Evolutionary conservation across 1,140 invertebrate genomes (phyloP).

Genomic region (Physella acuta): DNA sequence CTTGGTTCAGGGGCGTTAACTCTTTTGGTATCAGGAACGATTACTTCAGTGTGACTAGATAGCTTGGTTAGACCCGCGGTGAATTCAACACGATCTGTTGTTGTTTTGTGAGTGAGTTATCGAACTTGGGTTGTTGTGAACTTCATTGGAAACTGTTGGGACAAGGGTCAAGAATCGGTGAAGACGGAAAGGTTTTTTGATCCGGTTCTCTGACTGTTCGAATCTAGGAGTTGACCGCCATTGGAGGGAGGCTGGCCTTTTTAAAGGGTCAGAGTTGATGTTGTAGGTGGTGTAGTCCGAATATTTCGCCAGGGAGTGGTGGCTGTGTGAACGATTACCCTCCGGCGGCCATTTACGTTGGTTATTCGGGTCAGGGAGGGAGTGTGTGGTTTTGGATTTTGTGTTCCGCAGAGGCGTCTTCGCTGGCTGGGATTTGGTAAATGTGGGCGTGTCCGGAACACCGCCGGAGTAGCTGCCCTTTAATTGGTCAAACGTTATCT

Average conservation of each 20-base stretch:
- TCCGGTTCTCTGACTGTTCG: neutral
- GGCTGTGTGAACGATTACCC: neutral
- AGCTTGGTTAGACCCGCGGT: no score
- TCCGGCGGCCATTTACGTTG: neutral
- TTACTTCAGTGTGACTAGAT: no score
- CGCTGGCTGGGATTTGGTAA: neutral
- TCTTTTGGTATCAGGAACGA: no score
- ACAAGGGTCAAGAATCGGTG: conserved; percentile 25
- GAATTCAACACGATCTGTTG: no score
- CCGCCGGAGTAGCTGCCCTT: neutral
- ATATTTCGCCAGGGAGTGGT: no score
- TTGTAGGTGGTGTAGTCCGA: neutral
- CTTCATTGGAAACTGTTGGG: neutral
- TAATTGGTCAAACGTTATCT: neutral
- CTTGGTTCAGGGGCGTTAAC: no score
- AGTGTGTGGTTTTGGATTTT: neutral
- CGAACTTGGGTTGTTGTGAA: neutral
- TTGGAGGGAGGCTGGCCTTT: neutral
- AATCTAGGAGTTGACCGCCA: neutral
- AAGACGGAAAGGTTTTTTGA: conserved; percentile 14
- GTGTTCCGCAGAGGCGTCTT: neutral
- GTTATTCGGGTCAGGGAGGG: neutral
- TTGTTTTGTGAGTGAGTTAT: no score
- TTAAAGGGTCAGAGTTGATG: neutral
- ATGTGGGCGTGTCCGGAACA: neutral